Base-by-base conservation (phyloP, 2,888 invertebrate genomes). In the Creontiades dilutus region DNA sequence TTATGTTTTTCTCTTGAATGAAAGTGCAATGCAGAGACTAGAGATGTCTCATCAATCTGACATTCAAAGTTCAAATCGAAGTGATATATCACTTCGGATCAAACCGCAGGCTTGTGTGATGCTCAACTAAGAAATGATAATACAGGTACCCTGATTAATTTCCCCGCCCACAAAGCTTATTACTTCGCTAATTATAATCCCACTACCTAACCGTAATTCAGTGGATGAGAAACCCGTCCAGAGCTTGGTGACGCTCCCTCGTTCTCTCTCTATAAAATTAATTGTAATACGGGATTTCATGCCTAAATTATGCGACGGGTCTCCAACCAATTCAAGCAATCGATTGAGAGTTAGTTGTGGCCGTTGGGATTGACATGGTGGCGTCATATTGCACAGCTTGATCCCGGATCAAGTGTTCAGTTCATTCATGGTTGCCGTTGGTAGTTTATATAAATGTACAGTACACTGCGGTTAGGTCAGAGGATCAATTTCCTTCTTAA, bases 181-280 rank as follows among this genome's bases (percentile, higher is more conserved):
- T 68, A 68, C 23, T 23, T 5, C 9, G 27, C 23, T 68, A 68
- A 68, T 68, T 68, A 68, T 68, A 68, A 23, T 68, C 68, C 68
- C 23, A 68, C 68, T 68, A 23, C 68, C 23, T 27, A 68, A 68
- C 7, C 68, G 23, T 68, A 68, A 68, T 68, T 68, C 23, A 68
- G 11, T 23, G 11, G 68, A 27, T 19, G 16, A 9, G 61, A 19
- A 52, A 13, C 11, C 68, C 23, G 19, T 68, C 68, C 68, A 12
- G 12, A 23, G 0, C 68, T 68, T 68, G 68, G 68, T 68, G 23
- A 19, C 68, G 23, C 12, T 68, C 13, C 23, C 68, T 0, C 3
- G 52, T 16, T 52, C 16, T 52, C 52, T 27, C 68, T 27, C 68
- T 12, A 7, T 4, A 23, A 68, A 68, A 23, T 68, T 23, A n/a